Evolutionary conservation across 1,140 invertebrate species (phyloP), one percentile per base, ranked within the genome.

Genomic region (Trypoxylus dichotomus): DNA sequence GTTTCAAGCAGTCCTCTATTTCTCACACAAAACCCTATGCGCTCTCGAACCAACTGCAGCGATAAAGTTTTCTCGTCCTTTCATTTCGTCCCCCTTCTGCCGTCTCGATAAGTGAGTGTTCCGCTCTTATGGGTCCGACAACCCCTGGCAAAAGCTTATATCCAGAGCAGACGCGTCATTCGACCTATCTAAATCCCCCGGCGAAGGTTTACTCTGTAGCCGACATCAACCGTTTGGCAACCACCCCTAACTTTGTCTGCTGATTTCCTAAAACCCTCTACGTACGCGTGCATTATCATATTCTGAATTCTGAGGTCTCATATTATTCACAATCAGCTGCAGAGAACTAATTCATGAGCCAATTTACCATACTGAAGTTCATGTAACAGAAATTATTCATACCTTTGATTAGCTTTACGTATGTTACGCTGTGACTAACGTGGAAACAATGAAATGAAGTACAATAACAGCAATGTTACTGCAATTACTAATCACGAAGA

Each of bases 61-160:
- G n/a, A 21, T 19, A 63, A 63, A 63, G 60, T 63, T 63, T 63
- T 27, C 25, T 63, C 60, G 21, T 63, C 60, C 60, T 63, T 63
- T 63, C 60, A 63, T 63, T 63, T 24, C 60, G 60, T 24, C 60
- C 25, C 60, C 60, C 60, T 63, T 27, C 60, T 63, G 21, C 60
- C 60, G 60, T 25, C 60, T 11, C 60, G 60, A 63, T 63, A 63
- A 63, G 60, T 63, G 60, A 63, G 60, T 63, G 60, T 63, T 63
- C 60, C 60, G 60, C 60, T 19, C 60, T 63, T 63, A 24, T 63
- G 60, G 21, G 60, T 27, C n/a, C 19, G 60, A 63, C 60, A 63
- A 63, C 60, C 60, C 60, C 21, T 24, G 60, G 60, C 60, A 63
- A 63, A 42, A 25, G 60, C 60, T 63, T 27, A 27, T 27, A 63